Evolutionary conservation across 1,140 invertebrate genomes (phyloP).

Genomic region (Amyelois transitella): DNA sequence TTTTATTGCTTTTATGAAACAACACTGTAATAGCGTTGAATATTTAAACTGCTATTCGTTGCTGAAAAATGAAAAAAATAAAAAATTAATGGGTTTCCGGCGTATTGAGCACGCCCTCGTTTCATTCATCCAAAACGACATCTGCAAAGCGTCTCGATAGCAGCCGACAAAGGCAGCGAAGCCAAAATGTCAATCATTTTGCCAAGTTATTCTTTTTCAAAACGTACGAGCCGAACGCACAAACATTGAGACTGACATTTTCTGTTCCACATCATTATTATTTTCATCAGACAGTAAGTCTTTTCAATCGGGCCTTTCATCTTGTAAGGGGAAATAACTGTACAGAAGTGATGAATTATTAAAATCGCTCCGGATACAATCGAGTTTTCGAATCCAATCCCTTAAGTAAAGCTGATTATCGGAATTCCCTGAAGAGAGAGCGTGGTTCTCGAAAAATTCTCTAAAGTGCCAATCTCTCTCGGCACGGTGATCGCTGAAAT

Average conservation of each 20-base stretch:
- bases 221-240: not conserved
- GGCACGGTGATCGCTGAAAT: constrained; percentile 36
- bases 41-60: too few relatives aligned
- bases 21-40: too few relatives aligned
- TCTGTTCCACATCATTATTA: constrained; percentile 1
- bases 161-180: not conserved
- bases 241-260: not conserved
- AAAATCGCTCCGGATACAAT: constrained; percentile 68
- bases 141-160: not conserved
- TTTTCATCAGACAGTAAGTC: constrained; percentile 13
- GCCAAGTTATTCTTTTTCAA: not conserved
- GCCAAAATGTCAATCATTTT: not conserved
- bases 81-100: not conserved
- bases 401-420: constrained; percentile 71
- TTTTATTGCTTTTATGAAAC: too few relatives aligned
- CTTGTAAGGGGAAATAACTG: constrained; percentile 29
- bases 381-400: constrained; percentile 64
- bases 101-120: not conserved
- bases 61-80: too few relatives aligned
- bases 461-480: constrained; percentile 61
- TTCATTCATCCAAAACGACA: not conserved
- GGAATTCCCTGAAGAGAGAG: constrained; percentile 43
- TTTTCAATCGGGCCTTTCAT: constrained; percentile 32
- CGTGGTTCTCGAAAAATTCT: constrained; percentile 47
- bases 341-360: constrained; percentile 63